Base-by-base conservation (phyloP, 2,888 invertebrate species). In the Laspeyria flexula region DNA sequence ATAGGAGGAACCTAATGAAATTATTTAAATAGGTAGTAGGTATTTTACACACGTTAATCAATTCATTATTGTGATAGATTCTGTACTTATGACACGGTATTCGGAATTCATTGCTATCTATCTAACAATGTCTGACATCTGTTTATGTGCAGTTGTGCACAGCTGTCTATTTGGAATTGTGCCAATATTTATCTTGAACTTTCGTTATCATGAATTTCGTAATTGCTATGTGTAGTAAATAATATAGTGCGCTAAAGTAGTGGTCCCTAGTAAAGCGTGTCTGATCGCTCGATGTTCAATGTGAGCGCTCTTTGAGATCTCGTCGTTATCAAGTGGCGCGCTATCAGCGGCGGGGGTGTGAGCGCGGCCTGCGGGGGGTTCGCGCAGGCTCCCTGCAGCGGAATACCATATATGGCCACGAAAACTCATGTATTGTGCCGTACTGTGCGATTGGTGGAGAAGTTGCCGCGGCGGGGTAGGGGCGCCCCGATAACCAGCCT, bases 371-470 rank as follows among this genome's bases (percentile, higher is more conserved):
- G 75, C 66, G 73, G 73, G 81, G 81, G 83, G 75, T 74, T 71
- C 83, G 88, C 92, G 90, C 83, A 88, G 86, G 77, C 93, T 92
- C 93, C 92, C 90, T 93, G 90, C 93, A 94, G 93, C 93, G 93
- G 76, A 86, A 83, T 84, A 83, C 84, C 88, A 85, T 82, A 87
- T 89, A 89, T 88, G 89, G 89, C 78, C 81, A 86, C 86, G 84
- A 88, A 85, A 83, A 79, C 79, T 83, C 86, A 79, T 73, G 77
- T 79, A 94, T 93, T 90, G 90, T 90, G 87, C 93, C 77, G 77
- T 77, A 94, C 92, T 87, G 90, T 89, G 86, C 93, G 89, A 95
- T 95, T 95, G 95, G 95, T 85, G 85, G 93, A 88, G 79, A 82
- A 77, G 78, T 78, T 74, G 77, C 81, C 71, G 81, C 79, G 79